Conservation (phyloP, 1,140 invertebrate species). For the Triops cancriformis region DNA sequence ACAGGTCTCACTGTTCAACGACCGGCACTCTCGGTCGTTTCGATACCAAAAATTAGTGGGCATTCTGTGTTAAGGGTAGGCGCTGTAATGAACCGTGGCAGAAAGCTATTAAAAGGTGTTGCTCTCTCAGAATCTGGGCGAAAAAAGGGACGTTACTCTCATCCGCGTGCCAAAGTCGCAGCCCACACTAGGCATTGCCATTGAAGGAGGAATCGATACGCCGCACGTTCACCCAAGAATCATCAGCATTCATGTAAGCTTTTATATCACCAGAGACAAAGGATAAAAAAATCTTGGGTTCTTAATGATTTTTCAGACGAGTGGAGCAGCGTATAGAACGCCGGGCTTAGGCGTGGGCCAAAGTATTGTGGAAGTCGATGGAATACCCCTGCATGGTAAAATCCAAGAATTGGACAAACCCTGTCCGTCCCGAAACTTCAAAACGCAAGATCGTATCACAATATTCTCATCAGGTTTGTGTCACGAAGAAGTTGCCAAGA, state of each 20-base stretch:
- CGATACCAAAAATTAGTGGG: neutral
- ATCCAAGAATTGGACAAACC: neutral
- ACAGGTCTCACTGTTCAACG: neutral
- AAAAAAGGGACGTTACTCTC: neutral
- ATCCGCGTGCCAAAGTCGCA: neutral
- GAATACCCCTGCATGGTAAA: neutral
- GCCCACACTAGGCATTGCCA: neutral
- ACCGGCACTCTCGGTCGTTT: neutral
- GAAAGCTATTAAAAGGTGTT: neutral
- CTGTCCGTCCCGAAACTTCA: neutral
- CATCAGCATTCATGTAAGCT: constrained; percentile 1
- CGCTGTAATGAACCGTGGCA: neutral
- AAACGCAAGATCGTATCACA: neutral
- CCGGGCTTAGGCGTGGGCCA: neutral
- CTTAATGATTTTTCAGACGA: neutral
- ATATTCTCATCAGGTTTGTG: neutral
- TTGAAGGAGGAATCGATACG: constrained; percentile 4
- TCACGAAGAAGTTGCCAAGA: constrained; percentile 2
- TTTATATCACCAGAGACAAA: neutral
- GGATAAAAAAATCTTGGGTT: neutral
- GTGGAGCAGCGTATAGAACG: neutral
- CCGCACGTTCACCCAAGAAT: constrained; percentile 1
- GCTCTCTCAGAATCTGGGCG: neutral
- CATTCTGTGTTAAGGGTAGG: neutral
- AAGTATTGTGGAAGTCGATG: neutral